Evolutionary conservation across 2,797 vertebrate species (phyloP), one percentile per base, ranked within the genome.

Genomic region (Pelodytes ibericus): DNA sequence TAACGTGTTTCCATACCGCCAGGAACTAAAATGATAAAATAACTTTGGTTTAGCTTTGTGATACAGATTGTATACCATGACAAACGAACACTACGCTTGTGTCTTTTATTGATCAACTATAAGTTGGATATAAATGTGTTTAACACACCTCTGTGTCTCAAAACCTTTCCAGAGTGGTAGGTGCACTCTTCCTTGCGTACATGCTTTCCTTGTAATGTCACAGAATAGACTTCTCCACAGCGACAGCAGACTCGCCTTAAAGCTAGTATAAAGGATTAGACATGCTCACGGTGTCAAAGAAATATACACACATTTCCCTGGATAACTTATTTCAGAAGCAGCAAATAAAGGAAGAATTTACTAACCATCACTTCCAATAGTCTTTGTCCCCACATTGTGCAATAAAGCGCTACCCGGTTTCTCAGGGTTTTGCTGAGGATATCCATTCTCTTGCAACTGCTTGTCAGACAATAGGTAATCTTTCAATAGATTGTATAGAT

Each of bases 81-180:
- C n/a, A n/a, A n/a, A n/a, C n/a, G n/a, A n/a, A n/a, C n/a, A n/a
- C n/a, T n/a, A n/a, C n/a, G n/a, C n/a, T n/a, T n/a, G n/a, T n/a
- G n/a, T n/a, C n/a, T n/a, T n/a, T n/a, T n/a, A n/a, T n/a, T n/a
- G n/a, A n/a, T n/a, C n/a, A n/a, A n/a, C n/a, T n/a, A n/a, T n/a
- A n/a, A n/a, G n/a, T n/a, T n/a, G n/a, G n/a, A n/a, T n/a, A n/a
- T n/a, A n/a, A n/a, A n/a, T n/a, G n/a, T n/a, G n/a, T n/a, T n/a
- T n/a, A n/a, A 80, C 81, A 78, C 74, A 89, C 94, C 93, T 93
- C 72, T 91, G 2, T 88, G 90, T 64, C 86, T 84, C 31, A 93
- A 77, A 49, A 91, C 87, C 87, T 67, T 90, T 7, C 93, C 94
- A 71, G 90, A 92, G 80, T 95, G 94, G 72, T 94, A 95, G 77